phyloP scores from a whole-genome alignment of 2,888 invertebrate genomes.

The Caenorhabditis sp. region DNA sequence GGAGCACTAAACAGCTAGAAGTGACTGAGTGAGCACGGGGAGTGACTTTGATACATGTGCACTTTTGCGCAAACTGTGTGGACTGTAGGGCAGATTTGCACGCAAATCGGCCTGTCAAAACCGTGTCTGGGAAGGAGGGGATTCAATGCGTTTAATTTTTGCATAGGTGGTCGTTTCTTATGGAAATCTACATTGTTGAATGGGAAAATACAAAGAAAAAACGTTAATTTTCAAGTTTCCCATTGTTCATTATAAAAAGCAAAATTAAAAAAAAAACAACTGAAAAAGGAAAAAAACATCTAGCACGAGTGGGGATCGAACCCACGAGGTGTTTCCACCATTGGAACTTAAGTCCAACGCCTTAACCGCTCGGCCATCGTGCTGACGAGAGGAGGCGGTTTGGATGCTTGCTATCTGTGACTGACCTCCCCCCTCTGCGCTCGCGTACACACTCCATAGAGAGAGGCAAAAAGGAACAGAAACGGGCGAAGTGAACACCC shows the following conservation, averaged over 20 bases:
- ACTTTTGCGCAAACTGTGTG: slow-evolving; percentile 48
- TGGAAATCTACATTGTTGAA: too few species aligned
- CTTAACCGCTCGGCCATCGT: slow-evolving; percentile 86
- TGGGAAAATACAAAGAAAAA: too few species aligned
- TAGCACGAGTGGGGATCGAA: slow-evolving; percentile 75
- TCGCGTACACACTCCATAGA: slow-evolving; percentile 4
- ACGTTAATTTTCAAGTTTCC: too few species aligned
- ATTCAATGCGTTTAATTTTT: slow-evolving; percentile 22
- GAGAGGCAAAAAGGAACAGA: background rate
- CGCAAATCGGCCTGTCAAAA: slow-evolving; percentile 26
- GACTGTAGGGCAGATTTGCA: background rate
- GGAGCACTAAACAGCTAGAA: too few species aligned
- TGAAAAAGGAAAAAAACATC: slow-evolving; percentile 23
- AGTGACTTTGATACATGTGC: slow-evolving; percentile 54
- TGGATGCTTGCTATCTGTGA: slow-evolving; percentile 10
- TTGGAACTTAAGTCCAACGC: slow-evolving; percentile 87
- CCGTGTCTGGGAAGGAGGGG: background rate
- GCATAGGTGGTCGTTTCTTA: slow-evolving; percentile 1
- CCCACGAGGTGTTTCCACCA: slow-evolving; percentile 72
- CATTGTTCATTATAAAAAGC: too few species aligned
- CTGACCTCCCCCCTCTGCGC: background rate
- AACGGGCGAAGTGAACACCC: background rate
- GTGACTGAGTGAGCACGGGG: background rate
- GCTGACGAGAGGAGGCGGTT: slow-evolving; percentile 22
- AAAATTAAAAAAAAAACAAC: too few species aligned